Percentiles rank a stretch among this genome's conserved stretches.
Conservation (phyloP, 1,140 invertebrate species). For the Zaprionus nigranus region DNA sequence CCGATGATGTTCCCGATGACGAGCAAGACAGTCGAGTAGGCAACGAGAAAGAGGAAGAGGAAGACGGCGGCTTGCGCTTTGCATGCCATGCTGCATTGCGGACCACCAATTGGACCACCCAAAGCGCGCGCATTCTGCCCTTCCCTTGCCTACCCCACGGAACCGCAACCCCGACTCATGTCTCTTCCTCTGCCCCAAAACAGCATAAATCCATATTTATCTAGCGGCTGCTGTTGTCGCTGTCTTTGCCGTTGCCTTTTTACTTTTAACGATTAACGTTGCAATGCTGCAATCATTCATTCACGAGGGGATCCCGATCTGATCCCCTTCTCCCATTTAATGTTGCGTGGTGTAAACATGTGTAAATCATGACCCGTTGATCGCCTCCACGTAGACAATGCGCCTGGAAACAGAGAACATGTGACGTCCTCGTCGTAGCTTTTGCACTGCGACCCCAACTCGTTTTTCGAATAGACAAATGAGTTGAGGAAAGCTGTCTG, state of each 20-base stretch:
- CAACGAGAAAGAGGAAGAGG: slow-evolving; percentile 11
- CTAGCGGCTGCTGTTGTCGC: slow-evolving; percentile 53
- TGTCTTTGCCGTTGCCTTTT: slow-evolving; percentile 19
- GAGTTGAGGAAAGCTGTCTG: slow-evolving; percentile 55
- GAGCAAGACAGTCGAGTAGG: slow-evolving; percentile 37
- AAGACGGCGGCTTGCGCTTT: slow-evolving; percentile 51
- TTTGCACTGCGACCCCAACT: slow-evolving; percentile 68
- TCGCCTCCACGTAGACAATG: slow-evolving; percentile 63
- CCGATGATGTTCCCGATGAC: slow-evolving; percentile 51
- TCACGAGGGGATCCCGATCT: slow-evolving; percentile 45
- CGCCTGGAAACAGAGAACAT: slow-evolving; percentile 37
- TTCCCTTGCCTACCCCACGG: not conserved
- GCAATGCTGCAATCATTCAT: slow-evolving; percentile 71
- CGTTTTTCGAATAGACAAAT: slow-evolving; percentile 48
- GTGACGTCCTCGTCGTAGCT: slow-evolving; percentile 58
- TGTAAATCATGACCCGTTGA: slow-evolving; percentile 83
- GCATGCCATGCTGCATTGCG: slow-evolving; percentile 42
- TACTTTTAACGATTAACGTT: slow-evolving; percentile 67
- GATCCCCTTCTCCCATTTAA: slow-evolving; percentile 5
- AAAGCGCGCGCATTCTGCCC: slow-evolving; percentile 37
- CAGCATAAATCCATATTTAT: slow-evolving; percentile 77
- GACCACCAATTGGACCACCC: slow-evolving; percentile 59
- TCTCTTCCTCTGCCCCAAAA: slow-evolving; percentile 25
- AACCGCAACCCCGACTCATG: not conserved
- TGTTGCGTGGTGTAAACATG: slow-evolving; percentile 69